Evolutionary conservation across 2,888 invertebrate species (phyloP), one percentile per base, ranked within the genome.

Genomic region (Melinopterus prodromus): DNA sequence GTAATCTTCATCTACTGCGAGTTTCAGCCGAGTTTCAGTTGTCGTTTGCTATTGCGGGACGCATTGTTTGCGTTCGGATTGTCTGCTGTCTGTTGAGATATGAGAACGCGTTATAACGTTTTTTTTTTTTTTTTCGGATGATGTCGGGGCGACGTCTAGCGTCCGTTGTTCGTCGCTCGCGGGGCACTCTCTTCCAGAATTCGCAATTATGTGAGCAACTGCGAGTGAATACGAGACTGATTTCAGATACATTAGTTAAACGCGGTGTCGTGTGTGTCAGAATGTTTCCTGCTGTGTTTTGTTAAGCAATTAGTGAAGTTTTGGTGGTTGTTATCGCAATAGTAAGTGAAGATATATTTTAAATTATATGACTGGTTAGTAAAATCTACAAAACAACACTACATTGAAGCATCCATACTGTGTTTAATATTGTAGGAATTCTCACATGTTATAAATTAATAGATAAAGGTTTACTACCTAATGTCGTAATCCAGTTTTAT

Each of bases 181-280:
- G 3, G 53, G 53, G 12, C 53, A 12, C 53, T 53, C 53, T 12
- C 53, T 53, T 53, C 53, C 9, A 53, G 53, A 53, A 53, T 53
- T 53, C 53, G 53, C 53, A 53, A 53, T 53, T 53, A 53, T 53
- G 53, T 53, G 53, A 53, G 53, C 53, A 53, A 53, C 53, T 53
- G 53, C 12, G 9, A 53, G 53, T 12, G 53, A 53, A 53, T 53
- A 53, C 53, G 53, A 53, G 53, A 7, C 12, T 12, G 53, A 53
- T 53, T 53, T 53, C 3, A 53, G 12, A 53, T 12, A 53, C 53
- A 53, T 53, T 53, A 6, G 53, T 12, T 53, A 6, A 7, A 53
- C 1, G 53, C 53, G 26, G 26, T 26, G 26, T 53, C 5, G 53
- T 12, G 53, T 53, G 26, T 53, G 53, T 53, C 12, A 53, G 9